These are phyloP conservation scores for Rhynchonycteris naso DNA, from an alignment of 2,797 vertebrate genomes.

Conservation along the genomic window DNA sequence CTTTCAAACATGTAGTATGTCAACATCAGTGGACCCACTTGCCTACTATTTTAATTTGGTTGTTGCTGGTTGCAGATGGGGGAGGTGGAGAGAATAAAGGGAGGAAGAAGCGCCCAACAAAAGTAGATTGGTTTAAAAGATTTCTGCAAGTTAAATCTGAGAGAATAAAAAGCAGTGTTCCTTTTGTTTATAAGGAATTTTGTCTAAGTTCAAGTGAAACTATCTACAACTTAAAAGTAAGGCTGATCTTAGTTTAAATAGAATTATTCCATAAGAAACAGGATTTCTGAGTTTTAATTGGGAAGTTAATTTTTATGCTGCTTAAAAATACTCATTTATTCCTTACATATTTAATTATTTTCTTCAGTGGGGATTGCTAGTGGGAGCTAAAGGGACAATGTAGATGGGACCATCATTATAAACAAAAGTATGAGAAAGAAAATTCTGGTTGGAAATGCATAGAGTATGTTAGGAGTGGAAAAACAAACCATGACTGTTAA, in stretches of 20 bases:
- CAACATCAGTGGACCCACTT: neutral
- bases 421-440: neutral
- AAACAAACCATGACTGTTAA: neutral
- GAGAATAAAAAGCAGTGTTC: neutral
- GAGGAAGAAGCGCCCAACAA: neutral
- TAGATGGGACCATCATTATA: neutral
- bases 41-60: neutral
- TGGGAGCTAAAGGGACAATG: neutral
- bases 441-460: neutral
- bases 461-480: neutral
- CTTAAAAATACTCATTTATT: constrained; percentile 52
- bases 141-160: neutral
- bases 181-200: constrained; percentile 40
- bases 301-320: constrained; percentile 32
- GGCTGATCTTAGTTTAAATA: neutral
- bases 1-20: neutral
- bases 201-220: neutral
- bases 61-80: neutral
- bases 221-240: constrained; percentile 48
- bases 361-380: neutral
- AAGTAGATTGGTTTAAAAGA: neutral
- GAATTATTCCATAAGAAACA: constrained; percentile 18
- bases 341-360: constrained; percentile 29
- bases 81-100: neutral
- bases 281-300: constrained; percentile 32